These are phyloP conservation scores for Leptopilina myrica DNA, from an alignment of 2,888 invertebrate species.

Conservation along the genomic window DNA sequence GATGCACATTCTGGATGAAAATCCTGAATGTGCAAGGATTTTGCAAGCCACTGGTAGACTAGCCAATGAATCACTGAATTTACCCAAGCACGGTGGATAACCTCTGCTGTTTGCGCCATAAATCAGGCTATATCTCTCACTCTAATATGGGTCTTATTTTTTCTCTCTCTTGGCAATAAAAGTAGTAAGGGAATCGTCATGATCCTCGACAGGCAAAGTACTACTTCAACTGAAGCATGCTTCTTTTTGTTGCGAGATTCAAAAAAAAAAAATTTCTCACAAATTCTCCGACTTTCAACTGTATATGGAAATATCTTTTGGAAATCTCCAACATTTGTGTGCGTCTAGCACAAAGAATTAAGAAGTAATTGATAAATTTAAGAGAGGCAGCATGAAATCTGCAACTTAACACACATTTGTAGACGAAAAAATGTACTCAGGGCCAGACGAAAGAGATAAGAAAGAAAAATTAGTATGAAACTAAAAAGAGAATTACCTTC, in stretches of 20 bases:
- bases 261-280: background rate
- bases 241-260: background rate
- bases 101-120: conserved; percentile 70
- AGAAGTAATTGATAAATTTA: too few relatives aligned
- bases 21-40: conserved; percentile 39
- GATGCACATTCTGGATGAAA: conserved; percentile 35
- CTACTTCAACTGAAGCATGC: conserved; percentile 18
- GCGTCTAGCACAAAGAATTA: too few relatives aligned
- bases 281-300: background rate
- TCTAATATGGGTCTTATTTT: conserved; percentile 42
- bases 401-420: too few relatives aligned
- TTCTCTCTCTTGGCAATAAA: conserved; percentile 25
- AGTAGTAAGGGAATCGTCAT: conserved; percentile 29
- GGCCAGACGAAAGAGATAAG: too few relatives aligned
- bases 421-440: too few relatives aligned
- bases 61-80: conserved; percentile 72
- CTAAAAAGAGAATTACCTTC: too few relatives aligned
- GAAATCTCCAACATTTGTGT: background rate
- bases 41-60: conserved; percentile 38
- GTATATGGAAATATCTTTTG: background rate
- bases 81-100: conserved; percentile 66
- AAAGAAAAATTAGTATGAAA: too few relatives aligned
- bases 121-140: conserved; percentile 72
- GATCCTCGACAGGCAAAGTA: conserved; percentile 24
- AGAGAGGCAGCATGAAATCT: too few relatives aligned